Percentiles rank a stretch among this genome's conserved stretches.
Evolutionary conservation across 1,140 invertebrate genomes (phyloP).

Genomic region (Amyelois transitella): DNA sequence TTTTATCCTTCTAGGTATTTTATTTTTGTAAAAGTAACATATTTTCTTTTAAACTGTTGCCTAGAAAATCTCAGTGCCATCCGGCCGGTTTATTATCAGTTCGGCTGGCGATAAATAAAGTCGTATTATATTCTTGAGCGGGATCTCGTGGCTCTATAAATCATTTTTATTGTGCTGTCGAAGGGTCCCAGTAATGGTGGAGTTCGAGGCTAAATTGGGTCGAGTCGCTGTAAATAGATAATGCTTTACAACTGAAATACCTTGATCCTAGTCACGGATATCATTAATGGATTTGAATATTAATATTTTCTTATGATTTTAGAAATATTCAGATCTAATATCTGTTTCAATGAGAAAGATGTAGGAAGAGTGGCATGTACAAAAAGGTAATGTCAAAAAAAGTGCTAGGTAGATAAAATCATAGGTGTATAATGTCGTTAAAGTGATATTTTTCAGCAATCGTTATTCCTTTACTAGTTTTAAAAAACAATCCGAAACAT

Average conservation of each 20-base stretch:
- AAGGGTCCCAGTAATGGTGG: constrained; percentile 53
- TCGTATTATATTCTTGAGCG: constrained; percentile 69
- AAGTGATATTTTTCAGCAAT: too few species aligned
- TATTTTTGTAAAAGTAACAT: background rate
- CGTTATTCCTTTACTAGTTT: background rate
- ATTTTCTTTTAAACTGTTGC: background rate
- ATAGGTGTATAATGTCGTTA: too few species aligned
- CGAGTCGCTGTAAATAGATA: constrained; percentile 55
- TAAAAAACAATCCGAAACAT: too few species aligned
- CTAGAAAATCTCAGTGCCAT: constrained; percentile 19
- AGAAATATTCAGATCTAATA: too few species aligned
- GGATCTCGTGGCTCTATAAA: constrained; percentile 61
- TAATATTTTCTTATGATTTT: too few species aligned
- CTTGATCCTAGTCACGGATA: constrained; percentile 14
- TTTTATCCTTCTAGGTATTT: too few species aligned
- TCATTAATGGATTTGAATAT: constrained; percentile 5
- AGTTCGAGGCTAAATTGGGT: constrained; percentile 59
- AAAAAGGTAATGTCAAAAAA: too few species aligned
- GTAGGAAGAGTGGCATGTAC: too few species aligned
- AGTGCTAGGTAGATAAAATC: too few species aligned
- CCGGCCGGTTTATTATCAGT: constrained; percentile 61
- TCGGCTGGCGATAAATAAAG: constrained; percentile 61
- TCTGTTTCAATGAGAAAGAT: too few species aligned
- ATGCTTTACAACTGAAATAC: constrained; percentile 26
- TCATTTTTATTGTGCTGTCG: constrained; percentile 70